Conservation (phyloP, 2,888 invertebrate species). For the Hipparchia sbordonii region DNA sequence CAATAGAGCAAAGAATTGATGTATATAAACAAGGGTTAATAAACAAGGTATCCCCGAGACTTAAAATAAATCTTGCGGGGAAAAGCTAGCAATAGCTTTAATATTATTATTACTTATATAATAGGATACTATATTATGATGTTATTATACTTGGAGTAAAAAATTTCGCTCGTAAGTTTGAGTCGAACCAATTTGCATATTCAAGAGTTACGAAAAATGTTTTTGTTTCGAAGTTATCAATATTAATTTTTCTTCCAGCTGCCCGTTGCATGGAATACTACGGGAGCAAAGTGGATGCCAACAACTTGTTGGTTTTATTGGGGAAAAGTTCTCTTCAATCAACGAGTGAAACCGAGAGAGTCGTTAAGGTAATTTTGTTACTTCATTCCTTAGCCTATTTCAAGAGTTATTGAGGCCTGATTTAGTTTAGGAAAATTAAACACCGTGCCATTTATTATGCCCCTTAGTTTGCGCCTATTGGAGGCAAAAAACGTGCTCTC, state of each 20-base stretch:
- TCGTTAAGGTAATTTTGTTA: constrained; percentile 52
- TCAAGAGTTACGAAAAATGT: background rate
- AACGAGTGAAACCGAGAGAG: constrained; percentile 53
- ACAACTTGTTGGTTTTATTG: constrained; percentile 58
- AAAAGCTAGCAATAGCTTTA: no score
- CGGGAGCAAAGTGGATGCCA: constrained; percentile 42
- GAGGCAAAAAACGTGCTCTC: no score
- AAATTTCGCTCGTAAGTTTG: background rate
- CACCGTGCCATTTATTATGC: no score
- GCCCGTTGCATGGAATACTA: constrained; percentile 56
- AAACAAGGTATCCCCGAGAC: no score
- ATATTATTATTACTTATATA: no score
- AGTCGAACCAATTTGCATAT: background rate
- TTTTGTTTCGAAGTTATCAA: constrained; percentile 1
- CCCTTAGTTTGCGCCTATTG: no score
- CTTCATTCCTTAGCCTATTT: background rate
- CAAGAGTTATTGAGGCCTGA: no score
- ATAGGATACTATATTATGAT: background rate
- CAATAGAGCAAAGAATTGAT: no score
- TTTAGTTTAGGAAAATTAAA: no score
- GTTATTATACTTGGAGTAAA: background rate
- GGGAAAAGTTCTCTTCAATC: constrained; percentile 63
- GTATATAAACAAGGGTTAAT: no score
- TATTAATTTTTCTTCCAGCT: constrained; percentile 48
- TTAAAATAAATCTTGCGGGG: no score